Conservation (phyloP, 2,888 invertebrate genomes). For the Chalcis sispes region DNA sequence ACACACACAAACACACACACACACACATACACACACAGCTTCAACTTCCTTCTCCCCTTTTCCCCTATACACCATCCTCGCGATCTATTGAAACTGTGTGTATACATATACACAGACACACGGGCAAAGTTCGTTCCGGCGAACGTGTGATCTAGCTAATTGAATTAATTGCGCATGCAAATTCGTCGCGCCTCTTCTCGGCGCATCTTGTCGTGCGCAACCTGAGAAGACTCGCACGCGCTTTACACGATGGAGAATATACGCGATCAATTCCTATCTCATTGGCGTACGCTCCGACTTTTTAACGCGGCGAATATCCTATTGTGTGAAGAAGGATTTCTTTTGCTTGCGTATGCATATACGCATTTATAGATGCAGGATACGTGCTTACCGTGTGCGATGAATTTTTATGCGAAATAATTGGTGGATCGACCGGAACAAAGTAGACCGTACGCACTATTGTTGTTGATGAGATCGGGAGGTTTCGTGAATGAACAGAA, state of each 20-base stretch:
- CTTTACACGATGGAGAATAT: too few species aligned
- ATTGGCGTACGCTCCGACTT: neutral
- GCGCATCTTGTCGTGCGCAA: neutral
- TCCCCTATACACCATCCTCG: neutral
- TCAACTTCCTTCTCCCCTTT: slow-evolving; percentile 19
- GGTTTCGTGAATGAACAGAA: too few species aligned
- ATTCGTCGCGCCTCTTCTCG: slow-evolving; percentile 52
- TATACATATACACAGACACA: neutral
- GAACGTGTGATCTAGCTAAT: slow-evolving; percentile 62
- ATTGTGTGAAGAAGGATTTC: too few species aligned
- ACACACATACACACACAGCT: neutral
- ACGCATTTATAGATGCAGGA: too few species aligned
- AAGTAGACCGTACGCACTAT: too few species aligned
- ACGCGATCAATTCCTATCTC: too few species aligned
- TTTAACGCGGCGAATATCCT: neutral
- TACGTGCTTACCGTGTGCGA: too few species aligned
- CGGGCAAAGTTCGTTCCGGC: slow-evolving; percentile 2
- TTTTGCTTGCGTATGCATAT: too few species aligned
- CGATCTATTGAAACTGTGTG: slow-evolving; percentile 32
- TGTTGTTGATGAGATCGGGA: too few species aligned
- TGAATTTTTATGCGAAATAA: too few species aligned
- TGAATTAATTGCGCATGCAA: slow-evolving; percentile 70
- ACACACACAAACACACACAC: too few species aligned
- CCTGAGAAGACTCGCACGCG: slow-evolving; percentile 51
- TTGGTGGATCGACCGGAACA: too few species aligned